phyloP scores from a whole-genome alignment of 2,888 invertebrate species.

The Drosophila algonquin region DNA sequence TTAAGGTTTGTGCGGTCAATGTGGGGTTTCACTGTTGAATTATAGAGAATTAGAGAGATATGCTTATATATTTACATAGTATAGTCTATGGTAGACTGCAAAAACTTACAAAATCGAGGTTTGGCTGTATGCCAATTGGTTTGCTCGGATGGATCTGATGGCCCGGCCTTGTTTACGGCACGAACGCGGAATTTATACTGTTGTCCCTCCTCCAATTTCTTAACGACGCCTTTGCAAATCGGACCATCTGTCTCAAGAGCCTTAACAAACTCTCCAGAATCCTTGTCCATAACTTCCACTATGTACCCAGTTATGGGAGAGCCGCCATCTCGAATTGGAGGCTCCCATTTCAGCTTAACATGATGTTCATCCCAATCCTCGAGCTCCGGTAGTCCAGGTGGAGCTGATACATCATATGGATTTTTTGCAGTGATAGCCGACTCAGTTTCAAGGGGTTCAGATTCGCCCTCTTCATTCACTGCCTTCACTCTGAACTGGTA shows the following conservation, averaged over 20 bases:
- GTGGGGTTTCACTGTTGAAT: conserved; percentile 92
- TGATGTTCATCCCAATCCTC: conserved; percentile 96
- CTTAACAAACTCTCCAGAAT: conserved; percentile 92
- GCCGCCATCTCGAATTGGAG: conserved; percentile 94
- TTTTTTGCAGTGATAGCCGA: conserved; percentile 96
- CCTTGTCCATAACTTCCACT: conserved; percentile 96
- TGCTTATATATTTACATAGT: neutral
- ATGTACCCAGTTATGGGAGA: conserved; percentile 97
- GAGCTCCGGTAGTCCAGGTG: conserved; percentile 95
- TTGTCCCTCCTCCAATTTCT: conserved; percentile 95
- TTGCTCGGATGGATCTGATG: conserved; percentile 95
- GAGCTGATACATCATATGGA: conserved; percentile 95
- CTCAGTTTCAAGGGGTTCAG: conserved; percentile 96
- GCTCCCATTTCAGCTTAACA: conserved; percentile 95
- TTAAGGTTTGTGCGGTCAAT: conserved; percentile 96
- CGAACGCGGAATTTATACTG: conserved; percentile 97
- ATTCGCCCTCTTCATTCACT: conserved; percentile 98
- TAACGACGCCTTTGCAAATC: conserved; percentile 93
- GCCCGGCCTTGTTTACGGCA: conserved; percentile 98
- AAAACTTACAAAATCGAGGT: conserved; percentile 91
- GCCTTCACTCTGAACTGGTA: conserved; percentile 99
- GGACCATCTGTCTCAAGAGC: conserved; percentile 93
- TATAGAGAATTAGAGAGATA: neutral
- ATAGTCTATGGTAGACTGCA: neutral
- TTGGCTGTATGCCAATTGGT: conserved; percentile 96